Evolutionary conservation across 1,140 invertebrate genomes (phyloP), one percentile per base, ranked within the genome.

Genomic region (Drosophila tristis): DNA sequence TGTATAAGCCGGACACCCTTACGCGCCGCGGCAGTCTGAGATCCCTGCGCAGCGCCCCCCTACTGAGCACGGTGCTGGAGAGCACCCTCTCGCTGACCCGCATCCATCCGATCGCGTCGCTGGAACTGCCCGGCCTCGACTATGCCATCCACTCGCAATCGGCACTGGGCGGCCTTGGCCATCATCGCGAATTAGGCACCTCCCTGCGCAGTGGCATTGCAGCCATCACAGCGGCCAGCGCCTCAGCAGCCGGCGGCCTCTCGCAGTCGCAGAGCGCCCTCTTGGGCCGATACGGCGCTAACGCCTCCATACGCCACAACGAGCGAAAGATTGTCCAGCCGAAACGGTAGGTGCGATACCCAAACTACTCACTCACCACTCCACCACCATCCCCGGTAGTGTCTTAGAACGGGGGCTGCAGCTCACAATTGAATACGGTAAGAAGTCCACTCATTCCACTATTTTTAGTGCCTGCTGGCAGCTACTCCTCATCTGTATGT

Each of bases 1-100:
- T 92, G 91, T 92, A 91, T 92, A 92, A 92, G 54, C 70, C 82
- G 63, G 91, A 92, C 54, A 80, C 91, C 35, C 68, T 90, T 42
- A 90, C 84, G 71, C 80, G 91, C 62, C 91, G 91, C 74, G 91
- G 91, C 89, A 92, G 91, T 80, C 79, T 92, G 55, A 92, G 91
- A 90, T 92, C 91, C 74, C 91, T 92, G 68, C 89, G 91, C 72
- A 92, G 91, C 73, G 91, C 91, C 44, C 91, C 91, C 51, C 72
- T 92, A 59, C 80, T 92, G 13, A 92, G 91, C 54, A 91, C 91
- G 66, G 91, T 92, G 47, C 60, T 92, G 53, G 91, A 92, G 74
- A 92, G 91, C 66, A 92, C 91, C 11, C 78, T 92, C 48, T 92
- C 91, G 50, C 65, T 92, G 64, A 92, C 91, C 73, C 91, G 91